These are phyloP conservation scores for Merodon equestris DNA, from an alignment of 2,888 invertebrate genomes.

Conservation along the genomic window DNA sequence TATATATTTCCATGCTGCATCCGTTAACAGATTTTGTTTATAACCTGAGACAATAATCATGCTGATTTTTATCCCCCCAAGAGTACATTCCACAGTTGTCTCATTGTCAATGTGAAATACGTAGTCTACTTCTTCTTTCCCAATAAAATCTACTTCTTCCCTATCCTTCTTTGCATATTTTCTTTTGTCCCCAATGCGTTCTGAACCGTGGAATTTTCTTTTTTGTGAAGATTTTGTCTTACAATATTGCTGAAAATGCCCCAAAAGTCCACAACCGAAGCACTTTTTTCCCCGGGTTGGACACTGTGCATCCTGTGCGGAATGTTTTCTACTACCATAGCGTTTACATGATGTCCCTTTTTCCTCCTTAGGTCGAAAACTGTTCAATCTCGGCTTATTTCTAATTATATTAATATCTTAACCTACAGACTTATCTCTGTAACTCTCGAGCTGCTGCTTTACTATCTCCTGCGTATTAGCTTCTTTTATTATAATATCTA, in stretches of 20 bases:
- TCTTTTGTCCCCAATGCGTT: constrained; percentile 4
- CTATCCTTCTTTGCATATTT: constrained; percentile 28
- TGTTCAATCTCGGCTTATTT: constrained; percentile 4
- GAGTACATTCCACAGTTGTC: constrained; percentile 24
- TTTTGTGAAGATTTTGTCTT: background rate
- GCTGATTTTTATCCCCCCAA: constrained; percentile 28
- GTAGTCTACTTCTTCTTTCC: constrained; percentile 33
- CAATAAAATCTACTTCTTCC: constrained; percentile 38
- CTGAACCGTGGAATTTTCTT: constrained; percentile 11
- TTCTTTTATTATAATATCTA: constrained; percentile 41
- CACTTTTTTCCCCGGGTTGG: constrained; percentile 13
- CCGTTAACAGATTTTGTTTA: constrained; percentile 28
- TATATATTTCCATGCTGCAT: constrained; percentile 26
- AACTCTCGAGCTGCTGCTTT: constrained; percentile 31
- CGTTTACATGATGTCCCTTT: background rate
- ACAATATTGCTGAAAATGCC: constrained; percentile 19
- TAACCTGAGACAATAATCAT: constrained; percentile 32
- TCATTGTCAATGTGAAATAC: constrained; percentile 38
- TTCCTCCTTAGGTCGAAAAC: background rate
- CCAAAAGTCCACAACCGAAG: constrained; percentile 10
- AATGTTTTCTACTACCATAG: constrained; percentile 16
- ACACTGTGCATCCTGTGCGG: constrained; percentile 3
- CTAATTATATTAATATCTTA: constrained; percentile 21
- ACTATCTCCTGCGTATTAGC: constrained; percentile 40
- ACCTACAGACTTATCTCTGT: constrained; percentile 17